These are phyloP conservation scores for Lamellibrachia satsuma DNA, from an alignment of 2,888 invertebrate species.

Conservation along the genomic window DNA sequence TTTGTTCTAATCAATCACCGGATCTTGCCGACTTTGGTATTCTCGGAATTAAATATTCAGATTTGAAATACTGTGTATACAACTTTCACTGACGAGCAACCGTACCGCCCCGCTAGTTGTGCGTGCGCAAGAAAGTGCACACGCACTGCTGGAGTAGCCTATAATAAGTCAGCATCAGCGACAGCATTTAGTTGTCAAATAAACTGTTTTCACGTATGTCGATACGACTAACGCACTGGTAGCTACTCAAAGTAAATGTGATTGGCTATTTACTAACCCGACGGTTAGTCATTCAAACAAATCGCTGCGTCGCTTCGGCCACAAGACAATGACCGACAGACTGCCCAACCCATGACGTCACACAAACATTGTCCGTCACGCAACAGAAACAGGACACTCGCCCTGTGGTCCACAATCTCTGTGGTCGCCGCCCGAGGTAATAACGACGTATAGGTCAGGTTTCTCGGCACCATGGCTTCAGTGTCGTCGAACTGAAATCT, in stretches of 20 bases:
- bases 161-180: too few relatives aligned
- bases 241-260: too few relatives aligned
- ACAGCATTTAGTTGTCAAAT: too few relatives aligned
- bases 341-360: background rate
- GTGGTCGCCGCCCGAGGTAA: background rate
- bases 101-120: background rate
- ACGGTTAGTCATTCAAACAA: too few relatives aligned
- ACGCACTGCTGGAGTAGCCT: conserved; percentile 48
- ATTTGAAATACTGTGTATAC: background rate
- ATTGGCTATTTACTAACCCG: too few relatives aligned
- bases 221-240: too few relatives aligned
- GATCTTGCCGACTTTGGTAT: background rate
- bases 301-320: too few relatives aligned
- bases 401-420: background rate
- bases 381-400: background rate
- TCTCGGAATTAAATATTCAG: background rate
- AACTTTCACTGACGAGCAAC: background rate
- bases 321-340: background rate
- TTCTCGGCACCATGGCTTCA: background rate
- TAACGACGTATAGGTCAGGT: background rate
- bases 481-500: background rate
- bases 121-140: background rate
- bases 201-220: too few relatives aligned
- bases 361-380: background rate
- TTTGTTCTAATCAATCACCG: background rate